A percentile compares a stretch with the other conserved stretches of the same genome.
These are phyloP conservation scores for Aramus guarauna DNA, from an alignment of 2,113 vertebrate species.

Conservation along the genomic window DNA sequence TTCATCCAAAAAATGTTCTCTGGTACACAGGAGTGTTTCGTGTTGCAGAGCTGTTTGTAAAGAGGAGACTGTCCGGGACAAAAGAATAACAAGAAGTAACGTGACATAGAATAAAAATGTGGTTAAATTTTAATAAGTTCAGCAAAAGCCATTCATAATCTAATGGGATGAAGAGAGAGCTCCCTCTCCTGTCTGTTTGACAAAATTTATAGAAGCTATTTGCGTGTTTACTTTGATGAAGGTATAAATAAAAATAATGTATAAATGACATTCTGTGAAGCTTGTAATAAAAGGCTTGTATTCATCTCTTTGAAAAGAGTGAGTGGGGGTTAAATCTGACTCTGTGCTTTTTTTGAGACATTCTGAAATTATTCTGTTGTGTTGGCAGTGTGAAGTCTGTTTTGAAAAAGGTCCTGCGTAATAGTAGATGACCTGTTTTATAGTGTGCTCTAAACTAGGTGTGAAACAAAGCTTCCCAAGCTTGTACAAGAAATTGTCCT, in stretches of 20 bases:
- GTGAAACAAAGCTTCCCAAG: background rate
- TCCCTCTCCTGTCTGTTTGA: constrained; percentile 75
- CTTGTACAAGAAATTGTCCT: background rate
- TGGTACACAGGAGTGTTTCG: background rate
- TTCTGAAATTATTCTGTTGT: background rate
- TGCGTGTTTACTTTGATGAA: background rate
- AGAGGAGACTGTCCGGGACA: background rate
- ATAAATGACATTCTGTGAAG: background rate
- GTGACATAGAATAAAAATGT: background rate
- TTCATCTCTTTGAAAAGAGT: background rate
- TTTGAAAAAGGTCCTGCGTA: background rate
- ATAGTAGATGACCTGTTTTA: background rate
- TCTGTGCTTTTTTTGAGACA: background rate
- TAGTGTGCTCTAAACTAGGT: background rate
- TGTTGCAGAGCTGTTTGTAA: background rate
- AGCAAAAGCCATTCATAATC: background rate
- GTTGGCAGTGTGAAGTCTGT: background rate
- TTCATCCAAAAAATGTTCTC: background rate
- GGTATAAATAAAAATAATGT: background rate
- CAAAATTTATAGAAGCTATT: constrained; percentile 30
- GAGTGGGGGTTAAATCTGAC: background rate
- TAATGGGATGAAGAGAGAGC: constrained; percentile 67
- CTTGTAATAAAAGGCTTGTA: background rate
- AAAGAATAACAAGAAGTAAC: background rate
- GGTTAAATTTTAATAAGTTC: background rate